phyloP scores from a whole-genome alignment of 1,140 invertebrate genomes.

The Drosophila nikananu region DNA sequence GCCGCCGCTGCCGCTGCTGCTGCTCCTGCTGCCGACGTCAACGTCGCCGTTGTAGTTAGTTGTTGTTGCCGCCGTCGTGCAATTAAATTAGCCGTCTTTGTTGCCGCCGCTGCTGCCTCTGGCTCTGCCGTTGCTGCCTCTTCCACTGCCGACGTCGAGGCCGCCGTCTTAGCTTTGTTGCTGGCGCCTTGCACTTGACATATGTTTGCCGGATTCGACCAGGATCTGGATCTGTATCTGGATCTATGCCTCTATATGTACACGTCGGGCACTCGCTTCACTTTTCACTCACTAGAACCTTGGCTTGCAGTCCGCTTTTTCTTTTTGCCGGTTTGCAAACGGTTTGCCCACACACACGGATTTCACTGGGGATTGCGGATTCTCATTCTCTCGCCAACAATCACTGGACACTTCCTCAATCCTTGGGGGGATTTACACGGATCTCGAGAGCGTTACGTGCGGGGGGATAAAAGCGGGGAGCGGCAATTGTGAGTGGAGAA shows the following conservation, averaged over 20 bases:
- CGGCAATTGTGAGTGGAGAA: slow-evolving; percentile 53
- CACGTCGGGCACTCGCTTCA: slow-evolving; percentile 8
- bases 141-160: slow-evolving; percentile 21
- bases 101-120: slow-evolving; percentile 11
- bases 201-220: slow-evolving; percentile 41
- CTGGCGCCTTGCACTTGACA: slow-evolving; percentile 49
- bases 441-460: slow-evolving; percentile 32
- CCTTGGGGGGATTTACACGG: slow-evolving; percentile 11
- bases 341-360: slow-evolving; percentile 17
- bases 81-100: slow-evolving; percentile 42
- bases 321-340: slow-evolving; percentile 41
- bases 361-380: slow-evolving; percentile 25
- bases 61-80: slow-evolving; percentile 33
- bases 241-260: slow-evolving; percentile 7
- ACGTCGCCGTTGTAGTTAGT: slow-evolving; percentile 19
- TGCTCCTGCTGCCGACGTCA: slow-evolving; percentile 19
- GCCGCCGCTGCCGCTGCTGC: slow-evolving; percentile 22
- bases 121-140: slow-evolving; percentile 1
- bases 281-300: slow-evolving; percentile 29
- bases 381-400: slow-evolving; percentile 1
- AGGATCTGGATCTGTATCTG: slow-evolving; percentile 16
- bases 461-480: slow-evolving; percentile 38
- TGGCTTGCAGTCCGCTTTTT: background rate
- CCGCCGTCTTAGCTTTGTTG: slow-evolving; percentile 38
- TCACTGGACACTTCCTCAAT: slow-evolving; percentile 11